These are phyloP conservation scores for Lycocorax pyrrhopterus DNA, from an alignment of 2,113 vertebrate genomes.

Conservation along the genomic window DNA sequence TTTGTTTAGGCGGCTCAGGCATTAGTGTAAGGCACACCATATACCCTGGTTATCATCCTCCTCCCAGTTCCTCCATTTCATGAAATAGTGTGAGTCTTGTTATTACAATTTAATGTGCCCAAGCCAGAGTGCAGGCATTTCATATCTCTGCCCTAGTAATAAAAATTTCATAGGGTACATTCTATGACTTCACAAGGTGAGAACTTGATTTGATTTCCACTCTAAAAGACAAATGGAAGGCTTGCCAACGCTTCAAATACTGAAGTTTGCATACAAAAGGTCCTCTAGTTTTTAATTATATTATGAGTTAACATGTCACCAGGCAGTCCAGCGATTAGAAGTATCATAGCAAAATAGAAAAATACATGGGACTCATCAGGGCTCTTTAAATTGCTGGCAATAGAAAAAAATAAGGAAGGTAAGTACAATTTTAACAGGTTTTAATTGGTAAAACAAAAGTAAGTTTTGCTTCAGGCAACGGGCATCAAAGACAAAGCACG, in stretches of 20 bases:
- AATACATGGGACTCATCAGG: background rate
- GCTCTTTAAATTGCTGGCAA: background rate
- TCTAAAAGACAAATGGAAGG: background rate
- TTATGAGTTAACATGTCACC: background rate
- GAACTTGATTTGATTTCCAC: background rate
- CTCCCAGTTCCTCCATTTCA: background rate
- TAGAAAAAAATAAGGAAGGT: background rate
- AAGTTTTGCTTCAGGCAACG: background rate
- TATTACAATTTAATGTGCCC: background rate
- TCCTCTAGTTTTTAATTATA: background rate
- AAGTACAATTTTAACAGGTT: background rate
- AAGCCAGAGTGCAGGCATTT: background rate
- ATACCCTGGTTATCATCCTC: background rate
- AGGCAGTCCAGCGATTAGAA: background rate
- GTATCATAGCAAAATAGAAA: background rate
- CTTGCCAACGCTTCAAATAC: background rate
- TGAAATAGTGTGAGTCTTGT: background rate
- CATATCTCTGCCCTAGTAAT: background rate
- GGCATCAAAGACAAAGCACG: background rate
- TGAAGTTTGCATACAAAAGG: background rate
- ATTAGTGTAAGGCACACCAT: background rate
- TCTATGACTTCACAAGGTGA: background rate
- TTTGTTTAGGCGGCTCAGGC: background rate
- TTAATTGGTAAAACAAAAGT: background rate
- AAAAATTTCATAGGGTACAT: background rate